Evolutionary conservation across 92 coral and sea anemone species (phyloP), one percentile per base, ranked within the genome.

Genomic region (Palythoa heliodiscus): DNA sequence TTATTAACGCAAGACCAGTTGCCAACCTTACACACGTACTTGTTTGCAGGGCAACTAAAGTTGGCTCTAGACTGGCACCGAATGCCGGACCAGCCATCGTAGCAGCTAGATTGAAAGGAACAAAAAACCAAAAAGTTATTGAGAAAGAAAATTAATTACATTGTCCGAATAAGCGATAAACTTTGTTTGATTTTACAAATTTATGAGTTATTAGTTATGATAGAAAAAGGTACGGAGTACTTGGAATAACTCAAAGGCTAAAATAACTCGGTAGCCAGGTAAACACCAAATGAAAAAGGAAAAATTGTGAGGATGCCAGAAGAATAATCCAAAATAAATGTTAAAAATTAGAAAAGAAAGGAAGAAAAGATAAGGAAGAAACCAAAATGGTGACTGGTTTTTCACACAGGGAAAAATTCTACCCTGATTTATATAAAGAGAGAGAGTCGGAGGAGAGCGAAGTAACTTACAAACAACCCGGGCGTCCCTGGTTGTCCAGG

Each of bases 391-490:
- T 55, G 35, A 29, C 35, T 29, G 35, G 35, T 29, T 29, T 29
- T 29, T 29, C 35, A 29, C 35, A 29, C 35, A 1, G 1, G 35
- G 4, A 7, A 13, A 55, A 25, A 60, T 1, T 60, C 15, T 13
- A 57, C 4, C 16, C n/a, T 20, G 82, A 15, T 29, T 55, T 15
- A 19, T 7, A 7, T 13, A 10, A 29, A 58, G 10, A 37, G 3
- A 73, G 57, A 1, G 47, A 64, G 77, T 19, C 81, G 0, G 60
- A 78, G 4, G 4, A 25, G 70, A 19, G n/a, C 52, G 73, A 37
- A n/a, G 11, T 23, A 37, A 90, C 98, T 94, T 88, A 94, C 98
- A 88, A 55, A 54, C 98, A 94, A 20, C 91, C 93, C 40, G 98
- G 92, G 11, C 98, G 87, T 14, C 89, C 92, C 11, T 54, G 67